Evolutionary conservation across 1,140 invertebrate species (phyloP), one percentile per base, ranked within the genome.

Genomic region (Zaprionus taronus): DNA sequence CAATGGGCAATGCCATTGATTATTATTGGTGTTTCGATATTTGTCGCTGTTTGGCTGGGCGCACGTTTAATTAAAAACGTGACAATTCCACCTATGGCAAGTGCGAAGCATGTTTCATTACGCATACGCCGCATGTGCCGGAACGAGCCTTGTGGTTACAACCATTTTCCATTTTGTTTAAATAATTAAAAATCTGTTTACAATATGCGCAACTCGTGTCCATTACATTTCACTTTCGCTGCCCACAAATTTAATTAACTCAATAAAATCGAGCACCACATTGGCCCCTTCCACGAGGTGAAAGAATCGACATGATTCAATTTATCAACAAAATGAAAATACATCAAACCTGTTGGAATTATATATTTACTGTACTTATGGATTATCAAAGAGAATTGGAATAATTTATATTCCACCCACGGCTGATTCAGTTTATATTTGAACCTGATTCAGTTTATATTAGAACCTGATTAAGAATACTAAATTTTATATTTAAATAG

Each of bases 51-150:
- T 76, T 67, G 55, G 44, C 44, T 51, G 66, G 65, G 51, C 41
- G 63, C 12, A 57, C 62, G 79, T 90, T 89, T 89, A 89, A 89
- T 89, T 89, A 89, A 89, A 89, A 89, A 89, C 84, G 84, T 89
- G 84, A 89, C 84, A 89, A 89, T 89, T 89, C 81, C 72, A 90
- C 84, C 84, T 90, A 75, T 81, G 84, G 75, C 85, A 69, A 81
- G 41, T 74, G 69, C 69, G 64, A 58, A 65, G 68, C 49, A 90
- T 89, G 90, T 84, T 79, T 89, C 84, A 89, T 76, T 68, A 66
- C 61, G 47, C 26, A 76, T 81, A 77, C 85, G 85, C 72, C 81
- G 77, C 72, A 75, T 89, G 81, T 71, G 31, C 63, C 68, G 49
- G 26, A 64, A 28, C 24, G 15, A 38, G 55, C 22, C 38, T 78